A percentile compares a stretch with the other conserved stretches of the same genome.
Evolutionary conservation across 2,797 vertebrate genomes (phyloP).

Genomic region (Melopsittacus undulatus): DNA sequence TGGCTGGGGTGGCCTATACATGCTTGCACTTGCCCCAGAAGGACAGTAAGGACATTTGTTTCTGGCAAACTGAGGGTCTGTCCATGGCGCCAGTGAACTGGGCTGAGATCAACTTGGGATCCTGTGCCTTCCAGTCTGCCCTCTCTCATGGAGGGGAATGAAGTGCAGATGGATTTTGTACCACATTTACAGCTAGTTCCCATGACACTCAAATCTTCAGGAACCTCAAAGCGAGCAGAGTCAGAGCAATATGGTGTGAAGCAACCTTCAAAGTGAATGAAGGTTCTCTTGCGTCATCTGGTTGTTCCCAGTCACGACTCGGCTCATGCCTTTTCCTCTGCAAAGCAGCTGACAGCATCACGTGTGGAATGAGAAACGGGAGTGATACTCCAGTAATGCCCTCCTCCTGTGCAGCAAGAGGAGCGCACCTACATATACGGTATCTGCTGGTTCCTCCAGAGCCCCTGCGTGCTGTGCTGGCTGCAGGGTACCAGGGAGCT

Average conservation of each 20-base stretch:
- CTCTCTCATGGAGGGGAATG: neutral
- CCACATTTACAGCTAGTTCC: neutral
- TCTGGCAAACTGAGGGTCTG: accelerated
- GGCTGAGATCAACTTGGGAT: accelerated
- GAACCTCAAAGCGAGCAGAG: neutral
- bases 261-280: accelerated
- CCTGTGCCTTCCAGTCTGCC: neutral
- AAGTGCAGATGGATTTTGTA: neutral
- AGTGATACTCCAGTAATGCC: neutral
- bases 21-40: neutral
- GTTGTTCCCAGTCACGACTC: neutral
- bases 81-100: neutral
- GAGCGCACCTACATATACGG: accelerated
- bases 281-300: neutral
- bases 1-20: neutral
- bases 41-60: neutral
- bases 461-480: neutral
- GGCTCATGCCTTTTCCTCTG: neutral
- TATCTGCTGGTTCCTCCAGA: accelerated
- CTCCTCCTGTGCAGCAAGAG: neutral
- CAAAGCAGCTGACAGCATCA: neutral
- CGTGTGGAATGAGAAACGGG: accelerated
- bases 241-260: neutral
- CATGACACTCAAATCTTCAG: neutral
- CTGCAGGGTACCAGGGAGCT: neutral